Evolutionary conservation across 2,113 vertebrate genomes (phyloP).

Genomic region (Pica pica): DNA sequence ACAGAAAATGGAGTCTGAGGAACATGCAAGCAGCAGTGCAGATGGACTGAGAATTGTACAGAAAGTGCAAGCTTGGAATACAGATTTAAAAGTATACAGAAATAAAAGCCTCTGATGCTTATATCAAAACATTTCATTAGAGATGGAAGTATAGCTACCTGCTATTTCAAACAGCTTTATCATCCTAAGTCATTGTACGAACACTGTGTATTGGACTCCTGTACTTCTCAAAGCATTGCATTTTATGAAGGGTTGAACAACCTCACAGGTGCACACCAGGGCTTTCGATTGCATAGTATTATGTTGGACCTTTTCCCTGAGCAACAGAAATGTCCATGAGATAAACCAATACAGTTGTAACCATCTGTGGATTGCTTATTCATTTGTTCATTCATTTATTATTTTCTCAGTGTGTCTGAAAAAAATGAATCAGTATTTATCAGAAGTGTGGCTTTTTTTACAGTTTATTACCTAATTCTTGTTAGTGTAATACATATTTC

Average conservation of each 20-base stretch:
- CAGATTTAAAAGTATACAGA: not conserved
- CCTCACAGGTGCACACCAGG: too few relatives aligned
- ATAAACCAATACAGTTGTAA: not conserved
- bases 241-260: not conserved
- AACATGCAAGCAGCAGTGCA: fast-evolving
- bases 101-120: not conserved
- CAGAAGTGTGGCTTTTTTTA: not conserved
- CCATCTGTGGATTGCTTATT: not conserved
- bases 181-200: not conserved
- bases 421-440: not conserved
- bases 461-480: not conserved
- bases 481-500: not conserved
- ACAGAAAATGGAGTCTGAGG: fast-evolving
- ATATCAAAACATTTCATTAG: not conserved
- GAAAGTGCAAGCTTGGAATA: fast-evolving
- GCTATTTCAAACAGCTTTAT: not conserved
- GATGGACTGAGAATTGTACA: not conserved
- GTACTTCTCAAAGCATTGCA: not conserved
- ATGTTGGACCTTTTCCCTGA: not conserved
- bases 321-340: not conserved
- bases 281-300: not conserved
- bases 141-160: not conserved
- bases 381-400: not conserved
- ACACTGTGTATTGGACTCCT: fast-evolving
- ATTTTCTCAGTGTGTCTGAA: not conserved